Conservation (phyloP, 2,888 invertebrate species). For the Penaeus monodon region DNA sequence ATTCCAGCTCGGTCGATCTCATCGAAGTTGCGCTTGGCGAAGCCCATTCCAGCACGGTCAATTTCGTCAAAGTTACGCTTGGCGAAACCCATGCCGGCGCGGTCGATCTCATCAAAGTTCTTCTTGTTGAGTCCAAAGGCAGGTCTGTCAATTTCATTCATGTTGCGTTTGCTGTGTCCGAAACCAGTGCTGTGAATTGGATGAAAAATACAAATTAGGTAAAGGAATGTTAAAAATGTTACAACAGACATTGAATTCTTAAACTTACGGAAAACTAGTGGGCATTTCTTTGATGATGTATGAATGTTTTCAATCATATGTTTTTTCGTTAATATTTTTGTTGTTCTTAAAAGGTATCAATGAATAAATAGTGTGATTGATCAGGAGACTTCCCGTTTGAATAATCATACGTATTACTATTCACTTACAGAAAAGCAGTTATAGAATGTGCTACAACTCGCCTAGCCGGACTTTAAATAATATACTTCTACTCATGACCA, state of each 20-base stretch:
- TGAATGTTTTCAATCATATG: neutral
- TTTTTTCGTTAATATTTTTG: no score
- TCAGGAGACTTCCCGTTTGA: no score
- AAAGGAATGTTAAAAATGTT: neutral
- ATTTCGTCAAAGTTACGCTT: slow-evolving; percentile 70
- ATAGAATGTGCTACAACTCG: no score
- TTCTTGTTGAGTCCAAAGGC: slow-evolving; percentile 74
- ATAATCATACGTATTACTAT: no score
- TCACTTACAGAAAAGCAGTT: no score
- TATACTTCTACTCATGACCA: no score
- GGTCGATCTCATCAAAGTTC: slow-evolving; percentile 73
- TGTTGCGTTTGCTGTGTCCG: slow-evolving; percentile 72
- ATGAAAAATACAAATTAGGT: neutral
- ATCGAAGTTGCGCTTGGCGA: slow-evolving; percentile 72
- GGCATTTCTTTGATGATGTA: slow-evolving; percentile 4
- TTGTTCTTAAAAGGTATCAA: no score
- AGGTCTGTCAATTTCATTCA: slow-evolving; percentile 77
- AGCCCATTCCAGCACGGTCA: slow-evolving; percentile 74
- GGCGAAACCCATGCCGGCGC: slow-evolving; percentile 71
- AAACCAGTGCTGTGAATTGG: slow-evolving; percentile 74
- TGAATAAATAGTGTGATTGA: no score
- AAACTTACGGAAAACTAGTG: slow-evolving; percentile 23
- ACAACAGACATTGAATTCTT: neutral
- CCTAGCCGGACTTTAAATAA: no score
- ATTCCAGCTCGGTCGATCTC: slow-evolving; percentile 52